Conservation (phyloP, 2,797 vertebrate genomes). For the Hybognathus amarus region DNA sequence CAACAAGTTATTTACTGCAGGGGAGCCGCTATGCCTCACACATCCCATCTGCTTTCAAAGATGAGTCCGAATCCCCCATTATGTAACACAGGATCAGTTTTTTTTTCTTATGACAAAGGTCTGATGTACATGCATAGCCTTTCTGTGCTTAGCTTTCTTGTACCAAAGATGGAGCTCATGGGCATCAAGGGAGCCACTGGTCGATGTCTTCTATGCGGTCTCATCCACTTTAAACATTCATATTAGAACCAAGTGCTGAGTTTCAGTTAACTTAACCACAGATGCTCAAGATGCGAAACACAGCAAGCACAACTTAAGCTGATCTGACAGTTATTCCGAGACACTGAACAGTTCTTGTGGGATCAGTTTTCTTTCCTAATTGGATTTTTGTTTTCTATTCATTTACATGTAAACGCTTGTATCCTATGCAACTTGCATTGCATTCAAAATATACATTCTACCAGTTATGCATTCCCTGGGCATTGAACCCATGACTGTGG, state of each 20-base stretch:
- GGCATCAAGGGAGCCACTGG: neutral
- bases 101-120: slow-evolving; percentile 13
- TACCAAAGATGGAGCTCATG: slow-evolving; percentile 2
- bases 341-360: neutral
- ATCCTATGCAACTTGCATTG: neutral
- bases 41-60: slow-evolving; percentile 63
- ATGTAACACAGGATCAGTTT: slow-evolving; percentile 45
- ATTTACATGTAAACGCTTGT: neutral
- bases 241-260: neutral
- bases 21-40: slow-evolving; percentile 54
- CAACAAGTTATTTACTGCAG: slow-evolving; percentile 68
- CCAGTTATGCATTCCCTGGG: neutral
- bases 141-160: neutral
- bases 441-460: neutral
- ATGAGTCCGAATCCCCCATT: slow-evolving; percentile 25
- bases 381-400: neutral
- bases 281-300: neutral
- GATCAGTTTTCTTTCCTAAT: slow-evolving; percentile 11
- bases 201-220: neutral
- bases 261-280: neutral
- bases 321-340: neutral
- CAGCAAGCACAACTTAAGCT: neutral
- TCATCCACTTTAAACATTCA: neutral
- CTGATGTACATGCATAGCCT: neutral
- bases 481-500: neutral